Percentiles rank a stretch among this genome's conserved stretches.
Conservation (phyloP, 2,113 vertebrate species). For the Strix aluco region DNA sequence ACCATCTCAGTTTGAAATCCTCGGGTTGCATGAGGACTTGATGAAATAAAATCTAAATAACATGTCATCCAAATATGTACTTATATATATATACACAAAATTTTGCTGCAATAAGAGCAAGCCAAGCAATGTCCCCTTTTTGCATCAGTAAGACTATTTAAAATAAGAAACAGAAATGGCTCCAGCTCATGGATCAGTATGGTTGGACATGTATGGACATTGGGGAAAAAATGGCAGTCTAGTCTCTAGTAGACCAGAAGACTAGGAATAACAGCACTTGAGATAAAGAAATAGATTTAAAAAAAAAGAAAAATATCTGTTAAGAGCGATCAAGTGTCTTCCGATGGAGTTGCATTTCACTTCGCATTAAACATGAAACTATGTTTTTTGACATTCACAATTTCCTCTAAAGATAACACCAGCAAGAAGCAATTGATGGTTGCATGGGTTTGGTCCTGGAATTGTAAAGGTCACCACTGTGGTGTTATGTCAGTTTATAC, state of each 20-base stretch:
- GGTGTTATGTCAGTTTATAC: background rate
- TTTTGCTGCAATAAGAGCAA: background rate
- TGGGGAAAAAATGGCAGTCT: background rate
- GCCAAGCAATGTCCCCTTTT: background rate
- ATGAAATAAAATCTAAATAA: background rate
- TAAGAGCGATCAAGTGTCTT: background rate
- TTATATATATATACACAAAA: background rate
- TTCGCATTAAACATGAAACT: background rate
- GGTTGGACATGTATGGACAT: background rate
- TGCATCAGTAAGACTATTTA: background rate
- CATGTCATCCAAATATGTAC: accelerated
- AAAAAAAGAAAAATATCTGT: background rate
- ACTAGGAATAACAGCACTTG: background rate
- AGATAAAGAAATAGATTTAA: background rate
- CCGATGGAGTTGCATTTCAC: background rate
- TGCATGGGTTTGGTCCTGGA: background rate
- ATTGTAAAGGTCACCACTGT: background rate
- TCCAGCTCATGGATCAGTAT: background rate
- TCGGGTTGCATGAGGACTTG: background rate
- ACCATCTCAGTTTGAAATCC: background rate
- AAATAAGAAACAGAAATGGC: background rate
- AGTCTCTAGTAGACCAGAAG: background rate
- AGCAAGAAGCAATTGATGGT: background rate
- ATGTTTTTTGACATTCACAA: background rate
- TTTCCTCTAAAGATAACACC: background rate